Evolutionary conservation across 2,113 vertebrate species (phyloP), one percentile per base, ranked within the genome.

Genomic region (Dipodomys spectabilis): DNA sequence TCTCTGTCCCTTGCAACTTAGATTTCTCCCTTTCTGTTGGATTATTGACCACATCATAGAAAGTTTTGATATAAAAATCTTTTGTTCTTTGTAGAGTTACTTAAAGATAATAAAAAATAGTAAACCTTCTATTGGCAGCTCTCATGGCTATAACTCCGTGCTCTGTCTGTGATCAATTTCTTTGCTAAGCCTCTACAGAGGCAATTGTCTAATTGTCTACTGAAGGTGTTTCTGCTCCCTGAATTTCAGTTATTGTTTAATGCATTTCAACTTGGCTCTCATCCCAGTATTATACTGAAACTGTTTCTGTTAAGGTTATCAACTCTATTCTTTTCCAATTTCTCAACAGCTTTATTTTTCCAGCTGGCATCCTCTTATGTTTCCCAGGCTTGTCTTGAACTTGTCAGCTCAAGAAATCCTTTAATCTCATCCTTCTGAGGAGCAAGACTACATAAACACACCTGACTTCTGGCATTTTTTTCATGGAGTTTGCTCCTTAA

Each of bases 1-100:
- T 68, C 30, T 81, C 30, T 74, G 35, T 60, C 9, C 22, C 7
- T 11, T 88, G 22, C 2, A 62, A 60, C 75, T 78, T 82, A 85
- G 22, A 82, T 82, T 91, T 85, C n/a, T 86, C 75, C 49, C 35
- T 85, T 92, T 78, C 45, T 92, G 35, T 10, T 75, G 25, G 19
- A 35, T 91, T 71, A 45, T 81, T 94, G 45, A 67, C 11, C 77
- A 45, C 18, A 69, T 27, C 86, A 2, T 60, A 7, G 60, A 89
- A 86, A 79, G 53, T 79, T 57, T 91, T 90, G 65, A 39, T 39
- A 39, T 39, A 39, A 39, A 39, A 39, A 39, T 39, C 39, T 39
- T 39, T 39, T 39, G 39, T 39, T 39, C 39, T 39, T 39, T 39
- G 39, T 39, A 39, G 39, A 39, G 39, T 39, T 39, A 39, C 39